A percentile compares a stretch with the other conserved stretches of the same genome.
phyloP scores from a whole-genome alignment of 2,888 invertebrate genomes.

The Pseudococcus jackbeardsleyi region DNA sequence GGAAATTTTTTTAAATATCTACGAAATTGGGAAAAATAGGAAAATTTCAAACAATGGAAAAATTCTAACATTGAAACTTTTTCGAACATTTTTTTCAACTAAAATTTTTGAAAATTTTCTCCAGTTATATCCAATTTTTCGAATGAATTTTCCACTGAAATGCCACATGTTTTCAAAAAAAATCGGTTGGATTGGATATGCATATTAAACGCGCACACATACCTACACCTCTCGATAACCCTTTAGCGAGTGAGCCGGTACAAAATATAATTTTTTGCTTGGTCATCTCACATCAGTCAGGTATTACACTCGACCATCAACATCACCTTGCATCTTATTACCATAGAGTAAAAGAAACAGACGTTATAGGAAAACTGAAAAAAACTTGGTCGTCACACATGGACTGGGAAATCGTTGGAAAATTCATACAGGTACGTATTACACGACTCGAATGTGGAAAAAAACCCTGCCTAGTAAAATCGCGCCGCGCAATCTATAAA shows the following conservation, averaged over 20 bases:
- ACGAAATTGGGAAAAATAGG: too few species aligned
- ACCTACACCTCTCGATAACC: too few species aligned
- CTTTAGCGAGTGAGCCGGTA: not conserved
- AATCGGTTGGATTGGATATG: too few species aligned
- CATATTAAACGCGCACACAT: too few species aligned
- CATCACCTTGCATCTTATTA: not conserved
- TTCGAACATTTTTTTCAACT: too few species aligned
- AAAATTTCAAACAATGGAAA: too few species aligned
- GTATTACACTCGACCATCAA: not conserved
- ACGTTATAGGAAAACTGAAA: not conserved
- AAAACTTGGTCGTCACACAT: constrained; percentile 6
- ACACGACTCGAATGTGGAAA: not conserved
- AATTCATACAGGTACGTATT: not conserved
- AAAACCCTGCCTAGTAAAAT: constrained; percentile 21
- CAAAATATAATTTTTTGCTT: not conserved
- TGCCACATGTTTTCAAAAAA: too few species aligned
- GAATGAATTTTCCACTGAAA: too few species aligned
- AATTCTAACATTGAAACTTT: too few species aligned
- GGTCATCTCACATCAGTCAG: not conserved
- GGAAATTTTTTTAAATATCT: too few species aligned
- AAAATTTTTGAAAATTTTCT: too few species aligned
- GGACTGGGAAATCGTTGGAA: constrained; percentile 11
- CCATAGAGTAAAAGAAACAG: not conserved
- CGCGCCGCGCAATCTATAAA: constrained; percentile 1
- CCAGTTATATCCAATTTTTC: too few species aligned